Percentiles rank a stretch among this genome's conserved stretches.
Evolutionary conservation across 2,888 invertebrate genomes (phyloP).

Genomic region (Microctonus aethiopoides): DNA sequence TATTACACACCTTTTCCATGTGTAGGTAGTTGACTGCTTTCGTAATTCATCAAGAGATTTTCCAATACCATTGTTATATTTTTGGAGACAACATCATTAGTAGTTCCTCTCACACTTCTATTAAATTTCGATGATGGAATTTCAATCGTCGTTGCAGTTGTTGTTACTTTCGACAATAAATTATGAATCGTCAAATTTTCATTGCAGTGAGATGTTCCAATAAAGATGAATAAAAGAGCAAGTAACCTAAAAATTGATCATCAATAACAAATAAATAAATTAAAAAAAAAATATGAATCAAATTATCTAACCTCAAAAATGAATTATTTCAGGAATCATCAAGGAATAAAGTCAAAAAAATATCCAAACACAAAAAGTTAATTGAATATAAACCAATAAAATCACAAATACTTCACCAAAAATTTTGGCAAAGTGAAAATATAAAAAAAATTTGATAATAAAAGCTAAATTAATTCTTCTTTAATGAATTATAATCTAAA

Average conservation of each 20-base stretch:
- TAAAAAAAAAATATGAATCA: neutral
- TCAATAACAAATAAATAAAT: neutral
- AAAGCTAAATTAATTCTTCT: too few species aligned
- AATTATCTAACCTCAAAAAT: too few species aligned
- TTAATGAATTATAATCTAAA: too few species aligned
- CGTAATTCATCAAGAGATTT: conserved; percentile 88
- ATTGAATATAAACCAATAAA: too few species aligned
- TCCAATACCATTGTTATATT: conserved; percentile 88
- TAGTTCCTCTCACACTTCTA: conserved; percentile 67
- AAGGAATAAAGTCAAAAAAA: too few species aligned
- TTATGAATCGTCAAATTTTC: conserved; percentile 22
- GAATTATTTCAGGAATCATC: too few species aligned
- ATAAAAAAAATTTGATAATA: too few species aligned
- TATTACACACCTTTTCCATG: conserved; percentile 86
- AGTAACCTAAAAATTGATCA: neutral
- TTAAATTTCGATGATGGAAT: conserved; percentile 54
- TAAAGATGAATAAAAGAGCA: conserved; percentile 12
- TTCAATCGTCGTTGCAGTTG: conserved; percentile 10
- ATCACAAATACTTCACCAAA: too few species aligned
- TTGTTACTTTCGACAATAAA: conserved; percentile 2
- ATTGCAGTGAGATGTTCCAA: conserved; percentile 22
- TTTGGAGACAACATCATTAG: conserved; percentile 80
- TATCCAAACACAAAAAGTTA: too few species aligned
- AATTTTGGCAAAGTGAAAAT: too few species aligned
- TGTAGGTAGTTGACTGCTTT: conserved; percentile 89